A percentile compares a stretch with the other conserved stretches of the same genome.
Conservation (phyloP, 1,140 invertebrate species). For the Orchestia grillus region DNA sequence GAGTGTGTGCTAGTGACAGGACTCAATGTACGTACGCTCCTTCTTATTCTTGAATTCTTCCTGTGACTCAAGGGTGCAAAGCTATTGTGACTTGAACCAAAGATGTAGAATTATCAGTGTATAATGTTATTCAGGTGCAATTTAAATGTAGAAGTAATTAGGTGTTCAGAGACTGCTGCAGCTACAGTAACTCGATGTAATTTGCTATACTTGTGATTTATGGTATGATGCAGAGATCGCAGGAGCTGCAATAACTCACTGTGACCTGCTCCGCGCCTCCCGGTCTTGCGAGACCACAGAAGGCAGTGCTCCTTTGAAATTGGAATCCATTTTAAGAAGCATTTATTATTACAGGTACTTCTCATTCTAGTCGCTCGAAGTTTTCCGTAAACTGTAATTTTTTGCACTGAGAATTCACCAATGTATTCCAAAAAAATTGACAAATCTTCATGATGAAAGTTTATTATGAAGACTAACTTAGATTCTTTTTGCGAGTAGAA, state of each 20-base stretch:
- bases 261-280: background rate
- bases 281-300: background rate
- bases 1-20: too few species aligned
- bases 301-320: conserved; percentile 15
- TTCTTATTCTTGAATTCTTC: too few species aligned
- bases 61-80: background rate
- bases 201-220: too few species aligned
- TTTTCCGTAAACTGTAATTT: background rate
- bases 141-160: too few species aligned
- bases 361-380: background rate
- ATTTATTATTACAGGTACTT: background rate
- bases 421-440: background rate
- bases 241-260: conserved; percentile 1
- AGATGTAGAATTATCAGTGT: too few species aligned
- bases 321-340: background rate
- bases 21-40: too few species aligned
- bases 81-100: background rate
- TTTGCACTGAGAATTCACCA: background rate
- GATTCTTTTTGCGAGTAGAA: background rate
- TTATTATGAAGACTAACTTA: background rate
- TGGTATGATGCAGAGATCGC: background rate
- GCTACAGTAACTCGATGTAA: too few species aligned
- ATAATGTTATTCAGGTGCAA: too few species aligned
- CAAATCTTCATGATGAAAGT: background rate
- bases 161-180: background rate